phyloP scores from a whole-genome alignment of 2,113 vertebrate genomes.

The Azemiops feae region DNA sequence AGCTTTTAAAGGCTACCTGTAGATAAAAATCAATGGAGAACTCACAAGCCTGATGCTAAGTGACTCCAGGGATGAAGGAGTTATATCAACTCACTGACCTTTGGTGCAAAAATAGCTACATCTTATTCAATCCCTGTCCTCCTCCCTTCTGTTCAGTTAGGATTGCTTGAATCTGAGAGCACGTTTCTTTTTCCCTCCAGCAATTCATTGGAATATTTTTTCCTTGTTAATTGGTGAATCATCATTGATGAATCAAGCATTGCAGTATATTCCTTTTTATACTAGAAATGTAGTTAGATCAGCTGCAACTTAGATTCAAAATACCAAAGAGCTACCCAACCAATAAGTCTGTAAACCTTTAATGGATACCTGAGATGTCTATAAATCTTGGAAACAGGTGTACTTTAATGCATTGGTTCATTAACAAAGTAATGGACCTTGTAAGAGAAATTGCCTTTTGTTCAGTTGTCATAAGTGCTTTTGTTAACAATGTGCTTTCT shows the following conservation, averaged over 20 bases:
- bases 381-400: slow-evolving; percentile 59
- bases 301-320: background rate
- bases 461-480: slow-evolving; percentile 55
- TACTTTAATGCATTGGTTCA: slow-evolving; percentile 45
- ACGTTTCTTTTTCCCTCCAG: background rate
- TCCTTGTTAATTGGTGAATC: background rate
- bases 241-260: background rate
- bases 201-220: background rate
- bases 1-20: slow-evolving; percentile 57
- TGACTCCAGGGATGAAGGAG: slow-evolving; percentile 43
- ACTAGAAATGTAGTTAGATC: background rate
- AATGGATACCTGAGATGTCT: slow-evolving; percentile 30
- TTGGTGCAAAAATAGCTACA: slow-evolving; percentile 49
- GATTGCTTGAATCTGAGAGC: background rate
- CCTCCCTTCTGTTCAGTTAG: slow-evolving; percentile 6
- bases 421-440: slow-evolving; percentile 58
- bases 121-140: background rate
- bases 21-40: slow-evolving; percentile 62
- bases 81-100: slow-evolving; percentile 55
- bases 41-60: slow-evolving; percentile 45
- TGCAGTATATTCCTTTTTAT: background rate
- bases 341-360: slow-evolving; percentile 30
- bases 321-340: slow-evolving; percentile 6
- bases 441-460: slow-evolving; percentile 57
- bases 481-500: slow-evolving; percentile 56